phyloP scores from a whole-genome alignment of 1,140 invertebrate genomes.

The Drosophila kikkawai region DNA sequence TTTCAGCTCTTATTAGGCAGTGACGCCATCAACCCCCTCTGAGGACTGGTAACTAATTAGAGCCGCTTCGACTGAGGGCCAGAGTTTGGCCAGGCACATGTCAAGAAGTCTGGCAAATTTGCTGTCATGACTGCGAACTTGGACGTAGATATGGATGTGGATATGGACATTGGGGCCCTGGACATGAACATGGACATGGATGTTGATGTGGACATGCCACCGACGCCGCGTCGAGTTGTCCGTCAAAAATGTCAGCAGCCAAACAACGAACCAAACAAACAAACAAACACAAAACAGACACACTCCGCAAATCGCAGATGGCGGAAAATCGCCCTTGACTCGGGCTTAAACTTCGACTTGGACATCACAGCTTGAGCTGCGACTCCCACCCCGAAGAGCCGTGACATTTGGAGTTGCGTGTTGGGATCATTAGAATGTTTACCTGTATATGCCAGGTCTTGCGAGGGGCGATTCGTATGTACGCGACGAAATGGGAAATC shows the following conservation, averaged over 20 bases:
- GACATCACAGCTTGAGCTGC: background rate
- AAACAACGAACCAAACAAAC: slow-evolving; percentile 33
- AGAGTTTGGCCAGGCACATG: slow-evolving; percentile 34
- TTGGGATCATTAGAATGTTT: slow-evolving; percentile 70
- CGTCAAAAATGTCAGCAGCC: slow-evolving; percentile 60
- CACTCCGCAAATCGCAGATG: slow-evolving; percentile 41
- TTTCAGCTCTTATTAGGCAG: background rate
- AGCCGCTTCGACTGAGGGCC: slow-evolving; percentile 19
- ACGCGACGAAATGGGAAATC: slow-evolving; percentile 57
- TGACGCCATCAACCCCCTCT: slow-evolving; percentile 8
- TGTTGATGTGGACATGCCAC: slow-evolving; percentile 60
- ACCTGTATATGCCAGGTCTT: slow-evolving; percentile 44
- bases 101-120: slow-evolving; percentile 61
- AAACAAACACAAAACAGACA: slow-evolving; percentile 12
- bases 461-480: slow-evolving; percentile 15
- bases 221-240: slow-evolving; percentile 63
- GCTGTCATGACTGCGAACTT: slow-evolving; percentile 34
- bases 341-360: slow-evolving; percentile 1
- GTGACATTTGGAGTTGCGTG: slow-evolving; percentile 69
- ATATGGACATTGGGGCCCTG: slow-evolving; percentile 25
- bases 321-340: slow-evolving; percentile 50
- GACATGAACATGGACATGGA: slow-evolving; percentile 34
- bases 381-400: slow-evolving; percentile 20
- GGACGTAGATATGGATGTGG: slow-evolving; percentile 44
- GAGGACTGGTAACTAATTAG: slow-evolving; percentile 31